Evolutionary conservation across 2,797 vertebrate genomes (phyloP).

Genomic region (Coregonus suidteri): DNA sequence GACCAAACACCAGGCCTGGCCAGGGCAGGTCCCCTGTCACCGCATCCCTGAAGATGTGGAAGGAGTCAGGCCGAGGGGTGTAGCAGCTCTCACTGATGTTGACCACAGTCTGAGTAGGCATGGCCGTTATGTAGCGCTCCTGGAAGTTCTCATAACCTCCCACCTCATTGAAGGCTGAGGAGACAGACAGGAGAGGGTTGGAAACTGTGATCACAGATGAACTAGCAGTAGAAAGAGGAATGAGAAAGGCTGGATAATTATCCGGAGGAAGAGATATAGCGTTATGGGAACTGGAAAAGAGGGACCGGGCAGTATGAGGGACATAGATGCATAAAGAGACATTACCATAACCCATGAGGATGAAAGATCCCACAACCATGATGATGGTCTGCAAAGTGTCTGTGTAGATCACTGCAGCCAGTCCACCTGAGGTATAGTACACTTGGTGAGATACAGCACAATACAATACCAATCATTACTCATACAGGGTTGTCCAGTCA

Average conservation of each 20-base stretch:
- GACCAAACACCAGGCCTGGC: conserved; percentile 87
- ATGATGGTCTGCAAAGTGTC: conserved; percentile 92
- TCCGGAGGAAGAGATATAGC: no score
- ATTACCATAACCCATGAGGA: conserved; percentile 91
- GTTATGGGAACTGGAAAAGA: no score
- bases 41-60: conserved; percentile 88
- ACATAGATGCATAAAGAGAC: neutral
- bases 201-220: no score
- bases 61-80: conserved; percentile 81
- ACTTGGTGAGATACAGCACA: neutral
- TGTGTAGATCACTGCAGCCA: conserved; percentile 97
- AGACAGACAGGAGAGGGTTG: neutral
- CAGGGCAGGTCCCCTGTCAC: conserved; percentile 86
- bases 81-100: conserved; percentile 75
- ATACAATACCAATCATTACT: neutral
- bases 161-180: conserved; percentile 75
- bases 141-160: conserved; percentile 85
- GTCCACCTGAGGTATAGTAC: conserved; percentile 78
- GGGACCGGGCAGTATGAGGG: no score
- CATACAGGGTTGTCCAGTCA: neutral
- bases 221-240: no score
- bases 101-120: conserved; percentile 61
- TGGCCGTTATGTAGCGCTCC: conserved; percentile 81
- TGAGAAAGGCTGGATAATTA: no score
- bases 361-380: conserved; percentile 92